Evolutionary conservation across 2,888 invertebrate species (phyloP), one percentile per base, ranked within the genome.

Genomic region (Dermolepida albohirtum): DNA sequence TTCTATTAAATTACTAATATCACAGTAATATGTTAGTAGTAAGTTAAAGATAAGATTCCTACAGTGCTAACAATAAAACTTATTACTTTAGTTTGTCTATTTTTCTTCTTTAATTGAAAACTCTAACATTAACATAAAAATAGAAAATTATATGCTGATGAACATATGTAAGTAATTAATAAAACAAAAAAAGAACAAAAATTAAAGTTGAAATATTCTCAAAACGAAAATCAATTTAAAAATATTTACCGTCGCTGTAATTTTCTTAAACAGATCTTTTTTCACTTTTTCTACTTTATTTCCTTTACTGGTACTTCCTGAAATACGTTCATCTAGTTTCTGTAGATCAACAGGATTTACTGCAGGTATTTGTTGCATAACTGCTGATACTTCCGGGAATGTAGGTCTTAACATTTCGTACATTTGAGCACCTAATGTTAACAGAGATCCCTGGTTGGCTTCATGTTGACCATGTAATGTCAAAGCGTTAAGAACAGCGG

Each of bases 391-490:
- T 75, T 88, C 87, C 0, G 93, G 90, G 83, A 92, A 95, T 68
- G 87, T 86, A 0, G 93, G 94, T 69, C 95, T 87, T 43, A 95
- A 84, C 70, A 90, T 86, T 82, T 96, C 96, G 83, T 96, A 97
- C 59, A 94, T 89, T 84, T 93, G 93, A 1, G 95, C 90, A 4
- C 94, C 95, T 27, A 95, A 86, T 5, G 91, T 90, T 5, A 95
- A 86, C 50, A 96, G 83, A 0, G 90, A 88, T 11, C 94, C 92
- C 80, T 93, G 94, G 85, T 94, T 94, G 10, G 92, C 90, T 77
- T 96, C 96, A 80, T 96, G 96, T 79, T 96, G 94, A 0, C 97
- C 97, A 79, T 96, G 95, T 70, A 91, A 85, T 72, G 94, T 92
- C 70, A 97, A 86, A 54, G 94, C 95, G 73, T 83, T 81, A 47